Percentiles rank a stretch among this genome's conserved stretches.
These are phyloP conservation scores for Poecilia picta DNA, from an alignment of 2,797 vertebrate genomes.

Conservation along the genomic window DNA sequence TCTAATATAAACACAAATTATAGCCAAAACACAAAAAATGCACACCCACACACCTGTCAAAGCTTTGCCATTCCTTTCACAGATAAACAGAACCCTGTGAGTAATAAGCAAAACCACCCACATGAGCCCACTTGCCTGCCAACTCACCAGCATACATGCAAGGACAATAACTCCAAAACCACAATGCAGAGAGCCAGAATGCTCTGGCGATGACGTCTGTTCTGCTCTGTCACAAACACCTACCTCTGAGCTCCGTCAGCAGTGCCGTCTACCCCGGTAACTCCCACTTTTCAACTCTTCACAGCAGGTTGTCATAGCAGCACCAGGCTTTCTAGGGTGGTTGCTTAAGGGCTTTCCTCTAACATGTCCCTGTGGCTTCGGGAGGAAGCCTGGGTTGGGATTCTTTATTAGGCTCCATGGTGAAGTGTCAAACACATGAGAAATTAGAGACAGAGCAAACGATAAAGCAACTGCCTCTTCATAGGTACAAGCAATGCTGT, in stretches of 20 bases:
- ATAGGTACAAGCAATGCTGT: background rate
- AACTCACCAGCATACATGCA: conserved; percentile 13
- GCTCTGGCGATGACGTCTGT: conserved; percentile 39
- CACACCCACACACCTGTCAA: background rate
- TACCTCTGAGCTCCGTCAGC: conserved; percentile 26
- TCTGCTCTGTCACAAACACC: conserved; percentile 29
- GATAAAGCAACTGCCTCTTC: conserved; percentile 14
- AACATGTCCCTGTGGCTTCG: conserved; percentile 27
- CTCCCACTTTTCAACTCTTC: conserved; percentile 51
- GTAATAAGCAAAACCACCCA: conserved; percentile 2
- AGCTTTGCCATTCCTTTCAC: background rate
- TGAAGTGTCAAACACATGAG: conserved; percentile 30
- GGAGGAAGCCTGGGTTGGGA: conserved; percentile 44
- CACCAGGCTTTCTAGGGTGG: conserved; percentile 39
- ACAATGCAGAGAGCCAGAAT: conserved; percentile 36
- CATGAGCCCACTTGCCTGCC: conserved; percentile 8
- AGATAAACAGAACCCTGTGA: conserved; percentile 13
- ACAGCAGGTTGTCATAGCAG: conserved; percentile 58
- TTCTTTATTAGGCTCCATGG: conserved; percentile 42
- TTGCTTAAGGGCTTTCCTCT: conserved; percentile 61
- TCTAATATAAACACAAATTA: background rate
- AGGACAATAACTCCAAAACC: conserved; percentile 30
- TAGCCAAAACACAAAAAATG: background rate
- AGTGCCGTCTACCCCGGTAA: conserved; percentile 45
- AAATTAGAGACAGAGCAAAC: conserved; percentile 24